A percentile compares a stretch with the other conserved stretches of the same genome.
These are phyloP conservation scores for Montipora capricornis DNA, from an alignment of 64 coral and sea anemone genomes.

Conservation along the genomic window DNA sequence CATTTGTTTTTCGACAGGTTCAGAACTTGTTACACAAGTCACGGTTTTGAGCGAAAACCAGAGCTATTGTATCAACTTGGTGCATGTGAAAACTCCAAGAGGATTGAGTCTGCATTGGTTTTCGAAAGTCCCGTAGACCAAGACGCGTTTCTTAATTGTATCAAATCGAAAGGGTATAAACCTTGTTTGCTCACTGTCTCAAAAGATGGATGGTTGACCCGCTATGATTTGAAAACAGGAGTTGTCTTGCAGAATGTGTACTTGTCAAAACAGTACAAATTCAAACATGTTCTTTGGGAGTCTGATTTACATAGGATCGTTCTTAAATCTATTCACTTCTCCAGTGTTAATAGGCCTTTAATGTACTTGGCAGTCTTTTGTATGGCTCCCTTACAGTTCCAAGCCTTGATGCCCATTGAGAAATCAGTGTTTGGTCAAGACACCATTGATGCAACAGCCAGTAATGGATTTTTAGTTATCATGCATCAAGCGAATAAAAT, in stretches of 20 bases:
- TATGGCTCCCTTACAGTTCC: constrained; percentile 77
- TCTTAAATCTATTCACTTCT: constrained; percentile 77
- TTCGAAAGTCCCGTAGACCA: constrained; percentile 95
- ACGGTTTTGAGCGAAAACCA: constrained; percentile 66
- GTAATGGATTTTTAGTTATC: constrained; percentile 68
- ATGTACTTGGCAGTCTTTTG: constrained; percentile 86
- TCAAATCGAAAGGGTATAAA: constrained; percentile 40
- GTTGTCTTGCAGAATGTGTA: constrained; percentile 70
- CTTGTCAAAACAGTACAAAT: constrained; percentile 75
- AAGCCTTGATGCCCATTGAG: constrained; percentile 75
- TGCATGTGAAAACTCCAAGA: constrained; percentile 61
- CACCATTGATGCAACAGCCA: constrained; percentile 78
- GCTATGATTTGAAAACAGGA: constrained; percentile 75
- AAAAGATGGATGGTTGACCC: constrained; percentile 68
- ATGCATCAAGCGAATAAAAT: constrained; percentile 76
- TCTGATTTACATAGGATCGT: constrained; percentile 82
- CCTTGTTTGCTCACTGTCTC: constrained; percentile 75
- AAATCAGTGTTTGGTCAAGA: constrained; percentile 78
- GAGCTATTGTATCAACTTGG: constrained; percentile 72
- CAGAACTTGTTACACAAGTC: constrained; percentile 70
- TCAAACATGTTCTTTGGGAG: constrained; percentile 92
- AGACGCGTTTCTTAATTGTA: constrained; percentile 32
- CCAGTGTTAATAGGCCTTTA: constrained; percentile 8
- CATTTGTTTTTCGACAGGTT: constrained; percentile 90
- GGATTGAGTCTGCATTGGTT: constrained; percentile 83